Base-by-base conservation (phyloP, 2,113 vertebrate species). In the Dryoscopus gambensis region DNA sequence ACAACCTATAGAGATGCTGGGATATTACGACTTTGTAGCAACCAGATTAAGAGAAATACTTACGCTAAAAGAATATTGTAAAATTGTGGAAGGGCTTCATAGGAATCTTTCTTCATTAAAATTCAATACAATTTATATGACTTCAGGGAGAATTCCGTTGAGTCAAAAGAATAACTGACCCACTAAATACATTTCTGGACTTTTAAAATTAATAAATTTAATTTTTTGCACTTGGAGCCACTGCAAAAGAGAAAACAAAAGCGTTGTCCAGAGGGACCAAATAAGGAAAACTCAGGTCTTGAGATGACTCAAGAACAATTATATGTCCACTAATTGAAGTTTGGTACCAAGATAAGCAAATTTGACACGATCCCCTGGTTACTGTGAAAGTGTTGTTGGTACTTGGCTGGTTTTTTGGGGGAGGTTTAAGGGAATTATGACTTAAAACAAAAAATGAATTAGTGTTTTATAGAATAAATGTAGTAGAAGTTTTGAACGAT, bases 281-380 rank as follows among this genome's bases (percentile, higher is more conserved):
- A 53, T 18, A 60, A 55, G n/a, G 33, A 53, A 62, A 76, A 19
- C 8, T 40, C 7, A 3, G 27, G 23, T 78, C 56, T 79, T 0
- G 1, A 53, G 17, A 9, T 77, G 37, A 68, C 30, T 63, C 23
- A 59, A 67, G 42, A 53, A 15, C 27, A 31, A n/a, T 47, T 62
- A 13, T 65, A 44, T 55, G 8, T 37, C 11, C 28, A 25, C 5
- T 47, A 39, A 31, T 3, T 63, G 31, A 74, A 40, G 11, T 74
- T 82, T 88, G 27, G 25, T 88, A 73, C 17, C 24, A 33, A 57
- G 16, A 14, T 40, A 31, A 76, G 28, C 46, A 85, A 49, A 60
- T 52, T 52, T 60, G 30, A 57, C 7, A 35, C 0, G 0, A 50
- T 59, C 13, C 11, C 6, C 33, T n/a, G 31, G 13, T 73, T 39